Base-by-base conservation (phyloP, 2,797 vertebrate species). In the Gymnocypris eckloni region DNA sequence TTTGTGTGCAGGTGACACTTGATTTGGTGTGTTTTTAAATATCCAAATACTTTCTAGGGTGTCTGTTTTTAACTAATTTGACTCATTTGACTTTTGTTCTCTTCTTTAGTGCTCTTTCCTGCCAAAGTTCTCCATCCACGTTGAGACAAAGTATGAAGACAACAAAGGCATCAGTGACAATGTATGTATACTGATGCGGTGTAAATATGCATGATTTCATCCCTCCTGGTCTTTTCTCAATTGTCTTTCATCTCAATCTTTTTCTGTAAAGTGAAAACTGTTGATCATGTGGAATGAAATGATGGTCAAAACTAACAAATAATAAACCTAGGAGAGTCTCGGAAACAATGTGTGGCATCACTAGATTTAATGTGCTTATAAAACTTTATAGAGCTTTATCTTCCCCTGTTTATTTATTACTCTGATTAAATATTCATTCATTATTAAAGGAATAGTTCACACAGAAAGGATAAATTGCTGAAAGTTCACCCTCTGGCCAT, bases 91-190 rank as follows among this genome's bases (percentile, higher is more conserved):
- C 72, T 2, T 50, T 56, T 80, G 85, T 90, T 90, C 91, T 91
- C 71, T 75, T 45, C 91, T 94, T 8, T 92, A 99, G 98, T 99
- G 98, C 87, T 99, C 98, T 39, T 97, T 97, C 91, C 94, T 97
- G 93, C 97, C 97, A 54, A 97, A 97, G 91, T 97, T 97, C 93
- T 97, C 96, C 94, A 97, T 97, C 91, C 96, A 97, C 22, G 97
- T 97, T 96, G 96, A 97, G 92, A 97, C 96, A 79, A 97, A 97
- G 90, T 92, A 92, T 25, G 92, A 92, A 79, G 92, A 92, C 91
- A 92, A 92, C 94, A 97, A 96, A 88, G 97, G 97, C 86, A 94
- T 93, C 91, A 97, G 96, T 11, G 93, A 96, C 91, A 94, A 94
- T 8, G 97, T 97, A 91, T 96, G 97, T 97, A 89, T 80, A 88